phyloP scores from a whole-genome alignment of 2,113 vertebrate species.

The Recurvirostra avosetta region DNA sequence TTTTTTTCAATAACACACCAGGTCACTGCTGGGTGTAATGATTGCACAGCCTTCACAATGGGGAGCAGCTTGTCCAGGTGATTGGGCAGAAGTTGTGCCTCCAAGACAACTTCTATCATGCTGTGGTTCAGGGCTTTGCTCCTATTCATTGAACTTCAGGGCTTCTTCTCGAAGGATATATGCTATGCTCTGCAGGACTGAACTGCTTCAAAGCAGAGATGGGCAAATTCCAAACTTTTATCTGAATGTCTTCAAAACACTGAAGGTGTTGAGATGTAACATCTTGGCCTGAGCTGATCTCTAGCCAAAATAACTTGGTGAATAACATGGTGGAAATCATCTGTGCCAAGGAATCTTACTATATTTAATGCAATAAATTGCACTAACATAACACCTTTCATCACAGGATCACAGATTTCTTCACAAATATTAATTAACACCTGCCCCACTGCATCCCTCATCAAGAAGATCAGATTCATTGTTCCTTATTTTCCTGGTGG shows the following conservation, averaged over 20 bases:
- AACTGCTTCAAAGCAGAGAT: background rate
- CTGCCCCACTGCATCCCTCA: background rate
- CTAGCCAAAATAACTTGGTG: slow-evolving; percentile 41
- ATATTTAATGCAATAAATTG: slow-evolving; percentile 36
- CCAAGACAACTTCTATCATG: background rate
- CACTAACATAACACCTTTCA: slow-evolving; percentile 31
- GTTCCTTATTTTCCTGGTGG: background rate
- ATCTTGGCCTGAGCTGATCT: slow-evolving; percentile 41
- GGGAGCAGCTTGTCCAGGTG: background rate
- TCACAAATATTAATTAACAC: slow-evolving; percentile 48
- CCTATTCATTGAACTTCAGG: background rate
- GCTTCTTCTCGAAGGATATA: background rate
- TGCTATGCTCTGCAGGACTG: background rate
- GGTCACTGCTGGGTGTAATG: background rate
- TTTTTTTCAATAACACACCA: background rate
- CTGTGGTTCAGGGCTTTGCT: background rate
- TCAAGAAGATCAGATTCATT: background rate
- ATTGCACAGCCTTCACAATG: background rate
- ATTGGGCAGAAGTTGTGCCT: background rate
- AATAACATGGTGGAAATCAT: slow-evolving; percentile 24
- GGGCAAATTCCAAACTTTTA: background rate
- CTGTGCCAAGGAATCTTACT: slow-evolving; percentile 39
- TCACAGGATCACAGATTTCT: slow-evolving; percentile 25
- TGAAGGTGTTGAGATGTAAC: slow-evolving; percentile 44
- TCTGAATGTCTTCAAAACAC: background rate